Percentiles rank a stretch among this genome's conserved stretches.
Evolutionary conservation across 2,113 vertebrate genomes (phyloP).

Genomic region (Colius striatus): DNA sequence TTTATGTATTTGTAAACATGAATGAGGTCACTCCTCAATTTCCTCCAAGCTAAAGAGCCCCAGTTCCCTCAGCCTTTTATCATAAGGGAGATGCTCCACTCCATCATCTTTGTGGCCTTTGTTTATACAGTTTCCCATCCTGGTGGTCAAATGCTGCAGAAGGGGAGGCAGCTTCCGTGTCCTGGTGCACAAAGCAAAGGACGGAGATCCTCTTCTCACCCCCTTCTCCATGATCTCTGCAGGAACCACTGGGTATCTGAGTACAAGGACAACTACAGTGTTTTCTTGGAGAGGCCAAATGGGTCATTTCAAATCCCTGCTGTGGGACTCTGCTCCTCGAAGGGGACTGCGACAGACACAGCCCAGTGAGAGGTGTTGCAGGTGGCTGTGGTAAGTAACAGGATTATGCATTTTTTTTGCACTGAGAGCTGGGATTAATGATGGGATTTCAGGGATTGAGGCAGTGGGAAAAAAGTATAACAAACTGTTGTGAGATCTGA

Average conservation of each 20-base stretch:
- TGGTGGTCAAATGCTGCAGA: fast-evolving
- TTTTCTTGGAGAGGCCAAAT: neutral
- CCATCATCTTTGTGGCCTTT: neutral
- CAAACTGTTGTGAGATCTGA: fast-evolving
- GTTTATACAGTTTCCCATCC: fast-evolving
- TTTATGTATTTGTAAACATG: too few species aligned
- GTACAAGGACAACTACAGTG: slow-evolving; percentile 47
- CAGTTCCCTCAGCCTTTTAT: too few species aligned
- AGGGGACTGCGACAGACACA: neutral
- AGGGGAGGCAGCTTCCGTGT: neutral
- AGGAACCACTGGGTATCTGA: slow-evolving; percentile 47
- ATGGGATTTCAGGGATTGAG: neutral
- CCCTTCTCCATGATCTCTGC: neutral
- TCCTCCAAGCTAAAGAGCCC: too few species aligned
- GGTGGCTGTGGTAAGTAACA: neutral
- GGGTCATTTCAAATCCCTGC: neutral
- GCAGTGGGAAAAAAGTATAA: neutral
- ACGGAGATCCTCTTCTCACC: neutral
- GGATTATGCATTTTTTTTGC: neutral
- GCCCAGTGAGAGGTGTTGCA: neutral
- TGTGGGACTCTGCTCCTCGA: neutral
- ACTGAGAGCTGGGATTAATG: neutral
- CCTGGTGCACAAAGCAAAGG: neutral
- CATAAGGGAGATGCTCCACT: too few species aligned
- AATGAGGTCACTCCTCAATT: too few species aligned